Evolutionary conservation across 1,140 invertebrate species (phyloP).

Genomic region (Teleopsis dalmanni): DNA sequence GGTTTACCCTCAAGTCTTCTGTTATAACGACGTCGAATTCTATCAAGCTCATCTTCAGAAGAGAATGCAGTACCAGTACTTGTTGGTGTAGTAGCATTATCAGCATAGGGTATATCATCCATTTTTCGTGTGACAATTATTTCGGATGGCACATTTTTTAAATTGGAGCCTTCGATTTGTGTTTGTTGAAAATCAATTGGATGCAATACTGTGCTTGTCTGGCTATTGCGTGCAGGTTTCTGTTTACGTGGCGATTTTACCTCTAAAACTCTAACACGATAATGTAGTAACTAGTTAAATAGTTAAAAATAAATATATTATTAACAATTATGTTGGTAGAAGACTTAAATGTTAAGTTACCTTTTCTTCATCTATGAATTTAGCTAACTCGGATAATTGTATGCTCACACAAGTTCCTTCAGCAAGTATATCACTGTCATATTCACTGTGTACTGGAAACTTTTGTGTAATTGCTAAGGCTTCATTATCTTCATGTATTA

Average conservation of each 20-base stretch:
- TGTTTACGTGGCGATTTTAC: constrained; percentile 31
- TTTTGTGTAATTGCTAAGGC: constrained; percentile 34
- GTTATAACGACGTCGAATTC: constrained; percentile 10
- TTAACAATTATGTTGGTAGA: too few species aligned
- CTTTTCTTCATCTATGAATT: constrained; percentile 35
- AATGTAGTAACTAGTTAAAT: constrained; percentile 26
- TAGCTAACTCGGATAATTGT: constrained; percentile 22
- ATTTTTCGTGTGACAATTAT: constrained; percentile 37
- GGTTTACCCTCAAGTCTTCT: neutral
- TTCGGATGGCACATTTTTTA: constrained; percentile 28
- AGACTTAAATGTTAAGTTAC: constrained; percentile 15
- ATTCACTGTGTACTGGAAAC: constrained; percentile 40
- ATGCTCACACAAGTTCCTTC: constrained; percentile 39
- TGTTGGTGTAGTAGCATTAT: constrained; percentile 7
- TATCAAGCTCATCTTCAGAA: constrained; percentile 5
- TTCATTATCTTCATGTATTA: constrained; percentile 32
- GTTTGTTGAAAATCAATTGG: constrained; percentile 26
- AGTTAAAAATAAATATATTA: constrained; percentile 3
- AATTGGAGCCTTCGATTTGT: constrained; percentile 24
- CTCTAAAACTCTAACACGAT: constrained; percentile 30
- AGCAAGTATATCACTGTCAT: constrained; percentile 33
- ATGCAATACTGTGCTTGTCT: neutral
- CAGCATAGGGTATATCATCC: constrained; percentile 25
- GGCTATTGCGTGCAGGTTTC: constrained; percentile 7
- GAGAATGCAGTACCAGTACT: neutral